phyloP scores from a whole-genome alignment of 2,797 vertebrate genomes.

The Amblyopsis hoosieri region DNA sequence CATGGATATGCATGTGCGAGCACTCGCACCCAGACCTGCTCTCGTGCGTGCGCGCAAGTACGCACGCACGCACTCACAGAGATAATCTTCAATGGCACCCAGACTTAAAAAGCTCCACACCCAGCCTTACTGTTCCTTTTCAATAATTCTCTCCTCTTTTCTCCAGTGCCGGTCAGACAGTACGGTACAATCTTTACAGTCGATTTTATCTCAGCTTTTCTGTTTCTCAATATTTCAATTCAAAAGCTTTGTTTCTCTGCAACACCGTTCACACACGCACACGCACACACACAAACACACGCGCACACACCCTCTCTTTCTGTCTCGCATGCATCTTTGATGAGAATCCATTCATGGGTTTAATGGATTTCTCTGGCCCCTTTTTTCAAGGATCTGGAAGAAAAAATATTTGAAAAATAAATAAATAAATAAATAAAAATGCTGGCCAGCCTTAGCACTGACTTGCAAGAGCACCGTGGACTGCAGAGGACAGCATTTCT shows the following conservation, averaged over 20 bases:
- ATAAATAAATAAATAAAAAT: constrained; percentile 23
- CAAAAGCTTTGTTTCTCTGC: constrained; percentile 57
- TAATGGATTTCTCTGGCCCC: constrained; percentile 79
- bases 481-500: constrained; percentile 79
- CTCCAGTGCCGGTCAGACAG: constrained; percentile 48
- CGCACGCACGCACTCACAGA: constrained; percentile 33
- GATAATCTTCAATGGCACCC: constrained; percentile 69
- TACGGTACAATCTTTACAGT: constrained; percentile 63
- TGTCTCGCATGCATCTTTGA: constrained; percentile 70
- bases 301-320: constrained; percentile 29
- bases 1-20: constrained; percentile 13
- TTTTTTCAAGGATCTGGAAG: constrained; percentile 73
- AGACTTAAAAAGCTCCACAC: constrained; percentile 47
- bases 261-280: constrained; percentile 48
- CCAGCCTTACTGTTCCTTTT: constrained; percentile 33
- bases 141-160: constrained; percentile 20
- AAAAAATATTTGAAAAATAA: constrained; percentile 39
- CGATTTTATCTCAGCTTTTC: constrained; percentile 76
- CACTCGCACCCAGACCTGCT: constrained; percentile 3
- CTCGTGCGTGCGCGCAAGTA: constrained; percentile 10
- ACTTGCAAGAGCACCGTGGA: constrained; percentile 65
- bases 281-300: neutral
- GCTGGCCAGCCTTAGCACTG: constrained; percentile 44
- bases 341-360: constrained; percentile 83
- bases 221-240: constrained; percentile 79